These are phyloP conservation scores for Strigops habroptila DNA, from an alignment of 2,113 vertebrate genomes.

Conservation along the genomic window DNA sequence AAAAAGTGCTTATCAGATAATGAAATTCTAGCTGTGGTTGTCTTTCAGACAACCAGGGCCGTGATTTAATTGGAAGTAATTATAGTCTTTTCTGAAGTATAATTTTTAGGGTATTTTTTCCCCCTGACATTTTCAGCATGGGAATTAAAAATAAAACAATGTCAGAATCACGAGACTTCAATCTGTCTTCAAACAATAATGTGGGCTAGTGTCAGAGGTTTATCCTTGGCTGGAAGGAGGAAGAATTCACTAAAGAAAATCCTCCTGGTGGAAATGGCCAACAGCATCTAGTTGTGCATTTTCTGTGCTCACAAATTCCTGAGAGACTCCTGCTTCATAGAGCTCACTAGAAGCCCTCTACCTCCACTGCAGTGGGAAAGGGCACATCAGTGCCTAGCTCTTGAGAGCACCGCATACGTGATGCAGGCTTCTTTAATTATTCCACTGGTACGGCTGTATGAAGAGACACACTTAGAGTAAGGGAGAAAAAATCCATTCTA, in stretches of 20 bases:
- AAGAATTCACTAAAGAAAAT: slow-evolving; percentile 17
- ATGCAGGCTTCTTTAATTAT: slow-evolving; percentile 17
- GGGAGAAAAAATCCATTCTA: background rate
- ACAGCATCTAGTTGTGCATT: background rate
- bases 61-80: slow-evolving; percentile 71
- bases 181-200: slow-evolving; percentile 62
- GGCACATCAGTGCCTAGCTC: background rate
- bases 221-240: slow-evolving; percentile 45
- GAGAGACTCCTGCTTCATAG: background rate
- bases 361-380: background rate
- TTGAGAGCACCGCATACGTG: background rate
- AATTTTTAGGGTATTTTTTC: slow-evolving; percentile 72
- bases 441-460: background rate
- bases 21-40: slow-evolving; percentile 68
- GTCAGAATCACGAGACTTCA: slow-evolving; percentile 60
- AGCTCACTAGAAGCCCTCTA: background rate
- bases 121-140: slow-evolving; percentile 63
- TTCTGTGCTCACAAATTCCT: background rate
- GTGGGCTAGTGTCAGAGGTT: slow-evolving; percentile 59
- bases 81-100: slow-evolving; percentile 70
- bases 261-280: background rate
- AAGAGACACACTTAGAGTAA: background rate
- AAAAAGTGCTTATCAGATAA: slow-evolving; percentile 67
- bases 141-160: slow-evolving; percentile 67
- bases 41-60: slow-evolving; percentile 65